phyloP scores from a whole-genome alignment of 2,113 vertebrate species.

The Podarcis muralis region DNA sequence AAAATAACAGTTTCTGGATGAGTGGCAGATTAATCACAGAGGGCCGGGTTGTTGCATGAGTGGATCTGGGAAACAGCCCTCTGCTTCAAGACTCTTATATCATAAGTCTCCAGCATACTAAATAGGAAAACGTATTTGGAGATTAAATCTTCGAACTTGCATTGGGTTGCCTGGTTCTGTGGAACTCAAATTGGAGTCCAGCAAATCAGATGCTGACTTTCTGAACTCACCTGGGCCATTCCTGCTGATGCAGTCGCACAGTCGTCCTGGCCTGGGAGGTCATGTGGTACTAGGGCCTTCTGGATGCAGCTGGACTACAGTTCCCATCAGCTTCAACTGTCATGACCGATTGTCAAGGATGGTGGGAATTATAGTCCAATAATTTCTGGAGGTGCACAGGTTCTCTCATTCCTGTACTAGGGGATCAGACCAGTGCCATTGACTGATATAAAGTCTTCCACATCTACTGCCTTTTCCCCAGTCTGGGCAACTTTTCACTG shows the following conservation, averaged over 20 bases:
- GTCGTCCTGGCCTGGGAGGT: background rate
- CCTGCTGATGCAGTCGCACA: background rate
- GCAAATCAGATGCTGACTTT: background rate
- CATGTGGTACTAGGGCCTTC: background rate
- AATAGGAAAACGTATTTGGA: background rate
- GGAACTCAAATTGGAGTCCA: background rate
- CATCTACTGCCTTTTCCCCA: background rate
- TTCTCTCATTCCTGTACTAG: too few species aligned
- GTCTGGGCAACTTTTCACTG: background rate
- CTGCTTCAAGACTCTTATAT: background rate
- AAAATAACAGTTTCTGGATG: conserved; percentile 9
- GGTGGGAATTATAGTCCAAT: too few species aligned
- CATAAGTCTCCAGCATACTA: background rate
- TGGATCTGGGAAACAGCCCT: background rate
- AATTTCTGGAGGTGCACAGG: too few species aligned
- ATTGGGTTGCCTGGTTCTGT: background rate
- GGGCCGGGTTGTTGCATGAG: background rate
- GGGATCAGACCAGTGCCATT: background rate
- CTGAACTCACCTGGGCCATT: background rate
- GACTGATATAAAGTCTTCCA: background rate
- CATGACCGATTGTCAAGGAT: too few species aligned
- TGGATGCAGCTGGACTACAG: too few species aligned
- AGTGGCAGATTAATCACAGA: background rate
- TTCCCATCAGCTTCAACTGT: too few species aligned
- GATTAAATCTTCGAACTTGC: background rate